Conservation (phyloP, 2,888 invertebrate genomes). For the Melipona bicolor region DNA sequence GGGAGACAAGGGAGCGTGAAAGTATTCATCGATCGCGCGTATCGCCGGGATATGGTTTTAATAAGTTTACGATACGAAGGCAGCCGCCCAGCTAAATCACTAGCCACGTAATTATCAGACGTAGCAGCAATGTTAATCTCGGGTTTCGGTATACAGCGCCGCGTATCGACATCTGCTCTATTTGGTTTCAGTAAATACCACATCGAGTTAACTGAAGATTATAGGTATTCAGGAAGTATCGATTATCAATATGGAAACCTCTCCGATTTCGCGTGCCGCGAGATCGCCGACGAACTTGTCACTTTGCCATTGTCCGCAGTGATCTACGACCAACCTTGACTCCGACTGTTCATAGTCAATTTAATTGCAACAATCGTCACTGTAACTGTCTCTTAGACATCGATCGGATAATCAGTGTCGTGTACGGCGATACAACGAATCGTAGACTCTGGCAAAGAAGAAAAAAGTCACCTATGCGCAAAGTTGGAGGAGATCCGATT, state of each 20-base stretch:
- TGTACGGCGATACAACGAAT: neutral
- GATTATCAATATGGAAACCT: constrained; percentile 46
- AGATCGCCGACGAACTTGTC: constrained; percentile 23
- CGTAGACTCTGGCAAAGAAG: too few species aligned
- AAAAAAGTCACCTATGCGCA: neutral
- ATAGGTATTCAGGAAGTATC: constrained; percentile 50
- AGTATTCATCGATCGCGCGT: constrained; percentile 11
- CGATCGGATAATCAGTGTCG: neutral
- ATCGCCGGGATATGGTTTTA: constrained; percentile 14
- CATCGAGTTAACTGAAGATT: constrained; percentile 50
- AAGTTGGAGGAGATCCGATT: neutral
- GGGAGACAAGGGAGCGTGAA: neutral
- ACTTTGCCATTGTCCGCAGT: neutral
- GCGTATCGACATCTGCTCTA: constrained; percentile 49
- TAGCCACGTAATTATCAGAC: constrained; percentile 51
- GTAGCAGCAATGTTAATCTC: constrained; percentile 57
- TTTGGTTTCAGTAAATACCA: constrained; percentile 56
- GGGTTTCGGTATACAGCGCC: constrained; percentile 45
- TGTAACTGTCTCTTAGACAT: too few species aligned
- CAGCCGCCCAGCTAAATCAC: constrained; percentile 33
- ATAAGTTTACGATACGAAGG: constrained; percentile 48
- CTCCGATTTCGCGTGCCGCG: constrained; percentile 1
- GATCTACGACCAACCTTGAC: neutral
- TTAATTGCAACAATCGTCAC: neutral
- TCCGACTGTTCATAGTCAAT: neutral